Conservation (phyloP, 1,140 invertebrate species). For the Drosophila tropicalis region DNA sequence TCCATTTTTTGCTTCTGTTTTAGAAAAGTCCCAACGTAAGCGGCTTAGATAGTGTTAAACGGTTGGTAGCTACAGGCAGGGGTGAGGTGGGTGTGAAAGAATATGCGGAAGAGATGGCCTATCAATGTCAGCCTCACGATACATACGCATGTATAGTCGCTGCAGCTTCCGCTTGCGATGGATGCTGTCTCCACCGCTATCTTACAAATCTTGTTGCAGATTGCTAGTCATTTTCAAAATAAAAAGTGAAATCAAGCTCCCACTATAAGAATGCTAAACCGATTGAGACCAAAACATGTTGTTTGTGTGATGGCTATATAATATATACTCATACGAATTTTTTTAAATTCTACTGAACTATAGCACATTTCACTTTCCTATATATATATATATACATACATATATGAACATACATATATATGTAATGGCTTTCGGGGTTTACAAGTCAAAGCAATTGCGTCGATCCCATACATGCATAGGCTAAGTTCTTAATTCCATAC, state of each 20-base stretch:
- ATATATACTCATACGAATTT: too few relatives aligned
- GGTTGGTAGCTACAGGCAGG: conserved; percentile 50
- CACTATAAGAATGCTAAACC: too few relatives aligned
- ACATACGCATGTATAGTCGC: not conserved
- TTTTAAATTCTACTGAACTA: too few relatives aligned
- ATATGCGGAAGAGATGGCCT: not conserved
- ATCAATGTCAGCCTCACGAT: not conserved
- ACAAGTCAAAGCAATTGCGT: not conserved
- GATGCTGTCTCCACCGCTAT: not conserved
- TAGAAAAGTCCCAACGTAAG: conserved; percentile 66
- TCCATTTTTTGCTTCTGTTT: conserved; percentile 51
- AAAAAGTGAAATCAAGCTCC: too few relatives aligned
- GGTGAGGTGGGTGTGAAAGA: not conserved
- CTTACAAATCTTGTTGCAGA: not conserved
- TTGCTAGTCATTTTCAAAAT: too few relatives aligned
- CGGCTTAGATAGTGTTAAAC: conserved; percentile 78
- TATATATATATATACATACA: too few relatives aligned
- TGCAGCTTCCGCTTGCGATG: not conserved
- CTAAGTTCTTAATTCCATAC: not conserved
- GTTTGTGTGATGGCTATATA: too few relatives aligned
- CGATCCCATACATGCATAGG: not conserved
- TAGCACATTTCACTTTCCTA: too few relatives aligned
- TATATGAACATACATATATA: too few relatives aligned
- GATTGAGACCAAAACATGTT: too few relatives aligned
- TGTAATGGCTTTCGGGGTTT: not conserved